A percentile compares a stretch with the other conserved stretches of the same genome.
These are phyloP conservation scores for Sebastolobus altivelis DNA, from an alignment of 2,797 vertebrate genomes.

Conservation along the genomic window DNA sequence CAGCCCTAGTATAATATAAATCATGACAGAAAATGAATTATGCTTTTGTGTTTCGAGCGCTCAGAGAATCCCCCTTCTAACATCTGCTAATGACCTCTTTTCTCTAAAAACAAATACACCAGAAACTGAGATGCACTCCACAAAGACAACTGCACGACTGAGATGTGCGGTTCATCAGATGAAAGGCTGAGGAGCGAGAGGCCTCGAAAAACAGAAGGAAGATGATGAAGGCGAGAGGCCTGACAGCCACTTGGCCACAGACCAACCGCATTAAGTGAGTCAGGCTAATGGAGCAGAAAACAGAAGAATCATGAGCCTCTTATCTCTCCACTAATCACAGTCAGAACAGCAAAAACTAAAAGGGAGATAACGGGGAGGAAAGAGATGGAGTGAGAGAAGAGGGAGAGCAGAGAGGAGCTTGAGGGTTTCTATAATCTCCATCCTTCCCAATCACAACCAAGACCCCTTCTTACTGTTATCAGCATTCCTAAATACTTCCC, in stretches of 20 bases:
- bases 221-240: constrained; percentile 30
- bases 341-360: constrained; percentile 63
- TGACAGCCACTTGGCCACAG: constrained; percentile 49
- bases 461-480: constrained; percentile 58
- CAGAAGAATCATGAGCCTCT: constrained; percentile 75
- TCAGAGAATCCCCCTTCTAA: background rate
- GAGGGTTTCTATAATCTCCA: constrained; percentile 61
- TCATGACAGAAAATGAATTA: constrained; percentile 1
- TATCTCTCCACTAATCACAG: constrained; percentile 71
- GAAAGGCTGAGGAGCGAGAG: constrained; percentile 24
- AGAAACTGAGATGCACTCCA: background rate
- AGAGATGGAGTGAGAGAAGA: constrained; percentile 42
- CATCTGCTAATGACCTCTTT: background rate
- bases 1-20: background rate
- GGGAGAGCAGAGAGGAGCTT: constrained; percentile 47
- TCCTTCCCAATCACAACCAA: constrained; percentile 61
- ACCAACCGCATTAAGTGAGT: constrained; percentile 51
- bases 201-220: constrained; percentile 44
- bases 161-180: background rate
- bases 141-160: background rate
- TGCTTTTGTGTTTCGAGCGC: background rate
- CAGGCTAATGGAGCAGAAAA: constrained; percentile 80
- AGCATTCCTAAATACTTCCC: constrained; percentile 58
- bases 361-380: constrained; percentile 47
- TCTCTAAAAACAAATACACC: background rate